phyloP scores from a whole-genome alignment of 2,888 invertebrate genomes.

The Uropetala carovei region DNA sequence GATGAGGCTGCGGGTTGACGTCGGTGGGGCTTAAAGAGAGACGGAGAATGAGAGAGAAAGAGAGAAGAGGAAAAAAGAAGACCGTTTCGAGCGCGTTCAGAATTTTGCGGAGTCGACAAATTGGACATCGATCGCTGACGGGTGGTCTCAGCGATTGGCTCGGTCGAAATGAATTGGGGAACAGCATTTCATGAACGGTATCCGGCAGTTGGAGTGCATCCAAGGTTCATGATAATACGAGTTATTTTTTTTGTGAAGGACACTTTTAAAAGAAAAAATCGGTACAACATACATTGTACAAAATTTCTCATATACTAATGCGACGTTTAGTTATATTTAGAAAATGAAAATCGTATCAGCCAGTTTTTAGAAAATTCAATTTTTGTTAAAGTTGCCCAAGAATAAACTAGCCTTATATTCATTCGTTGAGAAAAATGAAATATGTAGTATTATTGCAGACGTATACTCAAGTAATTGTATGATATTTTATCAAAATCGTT shows the following conservation, averaged over 20 bases:
- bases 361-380: too few relatives aligned
- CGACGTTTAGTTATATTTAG: too few relatives aligned
- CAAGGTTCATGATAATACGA: neutral
- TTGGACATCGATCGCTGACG: slow-evolving; percentile 30
- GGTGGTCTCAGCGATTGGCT: neutral
- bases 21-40: neutral
- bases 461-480: too few relatives aligned
- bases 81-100: neutral
- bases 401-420: too few relatives aligned
- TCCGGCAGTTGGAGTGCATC: neutral
- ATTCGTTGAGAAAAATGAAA: too few relatives aligned
- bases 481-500: too few relatives aligned
- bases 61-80: neutral
- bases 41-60: neutral
- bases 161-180: slow-evolving; percentile 14
- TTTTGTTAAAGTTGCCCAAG: too few relatives aligned
- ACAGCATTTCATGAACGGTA: neutral
- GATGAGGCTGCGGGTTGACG: neutral
- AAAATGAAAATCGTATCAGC: too few relatives aligned
- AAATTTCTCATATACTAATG: too few relatives aligned
- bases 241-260: neutral
- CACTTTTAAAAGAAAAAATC: too few relatives aligned
- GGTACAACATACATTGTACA: too few relatives aligned
- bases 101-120: slow-evolving; percentile 33
- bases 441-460: too few relatives aligned